phyloP scores from a whole-genome alignment of 2,888 invertebrate species.

The Drosophila mayaguana region DNA sequence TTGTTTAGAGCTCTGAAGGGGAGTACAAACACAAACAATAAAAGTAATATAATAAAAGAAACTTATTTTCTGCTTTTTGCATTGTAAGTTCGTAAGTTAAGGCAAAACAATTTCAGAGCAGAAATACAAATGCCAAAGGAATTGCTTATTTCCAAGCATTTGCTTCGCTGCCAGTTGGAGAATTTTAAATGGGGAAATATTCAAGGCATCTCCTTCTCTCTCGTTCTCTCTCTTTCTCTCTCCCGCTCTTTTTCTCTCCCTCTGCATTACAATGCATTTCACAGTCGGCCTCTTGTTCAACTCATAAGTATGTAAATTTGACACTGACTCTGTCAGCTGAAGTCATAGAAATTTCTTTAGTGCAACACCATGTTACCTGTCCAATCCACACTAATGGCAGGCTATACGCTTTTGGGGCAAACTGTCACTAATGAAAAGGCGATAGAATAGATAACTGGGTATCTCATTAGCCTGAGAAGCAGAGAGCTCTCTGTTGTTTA shows the following conservation, averaged over 20 bases:
- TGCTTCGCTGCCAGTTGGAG: conserved; percentile 29
- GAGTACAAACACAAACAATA: conserved; percentile 18
- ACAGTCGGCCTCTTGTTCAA: conserved; percentile 29
- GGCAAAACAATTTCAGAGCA: conserved; percentile 51
- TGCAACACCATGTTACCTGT: conserved; percentile 21
- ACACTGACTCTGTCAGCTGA: conserved; percentile 48
- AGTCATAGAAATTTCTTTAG: conserved; percentile 71
- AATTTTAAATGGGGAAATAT: conserved; percentile 66
- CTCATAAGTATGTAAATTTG: conserved; percentile 50
- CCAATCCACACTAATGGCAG: conserved; percentile 14
- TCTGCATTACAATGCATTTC: conserved; percentile 47
- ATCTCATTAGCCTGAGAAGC: conserved; percentile 30
- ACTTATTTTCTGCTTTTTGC: conserved; percentile 1
- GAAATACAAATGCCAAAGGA: conserved; percentile 56
- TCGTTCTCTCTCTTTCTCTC: background rate
- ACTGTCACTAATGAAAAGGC: conserved; percentile 26
- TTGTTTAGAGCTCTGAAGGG: conserved; percentile 37
- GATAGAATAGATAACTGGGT: conserved; percentile 26
- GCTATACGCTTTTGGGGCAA: conserved; percentile 37
- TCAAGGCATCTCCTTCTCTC: conserved; percentile 29
- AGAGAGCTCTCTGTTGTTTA: conserved; percentile 2
- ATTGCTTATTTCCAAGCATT: conserved; percentile 63
- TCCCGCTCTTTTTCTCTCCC: background rate
- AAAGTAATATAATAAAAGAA: conserved; percentile 47
- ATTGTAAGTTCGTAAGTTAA: conserved; percentile 25